These are phyloP conservation scores for Macrobrachium rosenbergii DNA, from an alignment of 1,140 invertebrate species.

Conservation along the genomic window DNA sequence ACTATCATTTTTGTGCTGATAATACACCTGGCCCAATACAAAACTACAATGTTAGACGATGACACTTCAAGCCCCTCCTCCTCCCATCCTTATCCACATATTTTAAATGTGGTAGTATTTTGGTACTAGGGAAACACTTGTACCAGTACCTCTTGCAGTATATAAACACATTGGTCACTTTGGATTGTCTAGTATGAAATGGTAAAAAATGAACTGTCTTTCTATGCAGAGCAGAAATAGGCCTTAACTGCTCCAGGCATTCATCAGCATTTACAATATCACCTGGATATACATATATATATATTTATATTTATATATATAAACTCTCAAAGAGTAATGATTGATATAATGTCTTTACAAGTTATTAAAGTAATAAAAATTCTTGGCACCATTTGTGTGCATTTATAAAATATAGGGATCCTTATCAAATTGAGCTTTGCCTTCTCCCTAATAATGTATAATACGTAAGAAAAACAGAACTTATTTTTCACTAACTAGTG, in stretches of 20 bases:
- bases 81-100: conserved; percentile 4
- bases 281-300: not conserved
- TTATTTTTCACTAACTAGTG: conserved; percentile 57
- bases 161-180: conserved; percentile 21
- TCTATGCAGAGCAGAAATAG: conserved; percentile 28
- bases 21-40: too few relatives aligned
- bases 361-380: conserved; percentile 56
- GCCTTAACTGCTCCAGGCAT: conserved; percentile 37
- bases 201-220: conserved; percentile 54
- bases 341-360: conserved; percentile 54
- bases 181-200: conserved; percentile 57
- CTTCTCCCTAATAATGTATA: conserved; percentile 44
- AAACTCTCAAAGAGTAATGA: conserved; percentile 51
- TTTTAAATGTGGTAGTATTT: conserved; percentile 7
- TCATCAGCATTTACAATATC: conserved; percentile 18
- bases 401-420: conserved; percentile 58
- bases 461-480: conserved; percentile 57
- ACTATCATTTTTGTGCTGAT: too few relatives aligned
- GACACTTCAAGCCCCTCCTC: not conserved
- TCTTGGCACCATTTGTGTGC: conserved; percentile 58
- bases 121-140: conserved; percentile 6
- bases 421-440: conserved; percentile 57
- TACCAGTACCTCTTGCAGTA: too few relatives aligned
- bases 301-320: conserved; percentile 28
- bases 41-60: too few relatives aligned